Percentiles rank a stretch among this genome's conserved stretches.
These are phyloP conservation scores for Drosophila biarmipes DNA, from an alignment of 1,140 invertebrate species.

Conservation along the genomic window DNA sequence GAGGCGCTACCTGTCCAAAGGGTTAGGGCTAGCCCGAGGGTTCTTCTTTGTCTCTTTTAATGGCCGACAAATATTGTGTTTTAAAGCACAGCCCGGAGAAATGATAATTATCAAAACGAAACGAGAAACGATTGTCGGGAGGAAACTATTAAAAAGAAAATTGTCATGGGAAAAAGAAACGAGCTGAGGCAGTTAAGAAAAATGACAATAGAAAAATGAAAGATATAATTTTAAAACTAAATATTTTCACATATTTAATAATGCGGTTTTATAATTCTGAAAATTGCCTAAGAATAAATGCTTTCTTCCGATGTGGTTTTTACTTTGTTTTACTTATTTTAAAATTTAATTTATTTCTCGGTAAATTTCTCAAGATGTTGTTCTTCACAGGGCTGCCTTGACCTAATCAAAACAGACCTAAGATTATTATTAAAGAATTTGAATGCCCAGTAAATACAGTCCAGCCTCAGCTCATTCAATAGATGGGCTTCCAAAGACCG, in stretches of 20 bases:
- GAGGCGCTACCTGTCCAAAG: conserved; percentile 44
- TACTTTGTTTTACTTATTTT: too few species aligned
- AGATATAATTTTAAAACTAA: not conserved
- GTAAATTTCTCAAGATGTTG: too few species aligned
- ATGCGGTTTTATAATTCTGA: not conserved
- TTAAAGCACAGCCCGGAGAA: conserved; percentile 36
- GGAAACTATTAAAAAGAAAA: conserved; percentile 27
- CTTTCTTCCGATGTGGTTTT: too few species aligned
- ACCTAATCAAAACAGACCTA: not conserved
- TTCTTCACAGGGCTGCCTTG: too few species aligned
- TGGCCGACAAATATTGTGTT: conserved; percentile 41
- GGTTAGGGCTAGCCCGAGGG: not conserved
- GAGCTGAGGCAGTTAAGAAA: conserved; percentile 1
- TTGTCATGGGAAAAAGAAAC: conserved; percentile 42
- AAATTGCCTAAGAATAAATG: too few species aligned
- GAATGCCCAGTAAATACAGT: conserved; percentile 2
- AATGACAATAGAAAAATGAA: conserved; percentile 1
- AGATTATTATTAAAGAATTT: not conserved
- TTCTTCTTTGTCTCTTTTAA: conserved; percentile 33
- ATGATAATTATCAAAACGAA: conserved; percentile 57
- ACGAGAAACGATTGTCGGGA: conserved; percentile 20
- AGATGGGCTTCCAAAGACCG: not conserved
- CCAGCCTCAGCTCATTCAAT: not conserved
- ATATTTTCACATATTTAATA: conserved; percentile 1
- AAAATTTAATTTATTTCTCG: too few species aligned